A percentile compares a stretch with the other conserved stretches of the same genome.
Conservation (phyloP, 1,140 invertebrate species). For the Nylanderia fulva region DNA sequence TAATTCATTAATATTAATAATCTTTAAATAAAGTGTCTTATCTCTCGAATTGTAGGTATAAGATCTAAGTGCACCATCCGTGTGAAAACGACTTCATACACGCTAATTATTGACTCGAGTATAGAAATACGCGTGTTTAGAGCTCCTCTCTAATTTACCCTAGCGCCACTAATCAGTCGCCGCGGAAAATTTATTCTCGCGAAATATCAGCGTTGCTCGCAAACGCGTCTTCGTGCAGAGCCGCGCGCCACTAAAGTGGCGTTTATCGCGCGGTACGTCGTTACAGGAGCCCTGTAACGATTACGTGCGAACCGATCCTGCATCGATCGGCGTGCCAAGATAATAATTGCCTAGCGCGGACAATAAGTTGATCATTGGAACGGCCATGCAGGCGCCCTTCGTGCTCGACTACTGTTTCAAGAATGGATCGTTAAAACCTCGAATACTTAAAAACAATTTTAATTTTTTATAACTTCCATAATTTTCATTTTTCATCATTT, state of each 20-base stretch:
- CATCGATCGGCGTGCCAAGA: neutral
- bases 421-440: neutral
- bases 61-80: neutral
- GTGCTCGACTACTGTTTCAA: conserved; percentile 13
- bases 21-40: neutral
- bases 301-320: conserved; percentile 22
- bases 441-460: too few relatives aligned
- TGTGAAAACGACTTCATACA: neutral
- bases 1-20: neutral
- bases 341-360: conserved; percentile 45
- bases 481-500: too few relatives aligned
- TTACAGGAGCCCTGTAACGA: conserved; percentile 60
- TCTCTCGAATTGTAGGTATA: neutral
- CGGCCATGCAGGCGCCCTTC: neutral
- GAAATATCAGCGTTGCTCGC: conserved; percentile 24
- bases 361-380: conserved; percentile 49
- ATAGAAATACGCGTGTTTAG: conserved; percentile 28
- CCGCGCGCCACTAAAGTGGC: conserved; percentile 14
- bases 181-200: conserved; percentile 62
- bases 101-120: neutral
- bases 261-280: conserved; percentile 45
- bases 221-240: conserved; percentile 11
- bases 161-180: conserved; percentile 53
- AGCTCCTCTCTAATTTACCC: conserved; percentile 59
- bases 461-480: too few relatives aligned